A percentile compares a stretch with the other conserved stretches of the same genome.
These are phyloP conservation scores for Oncorhynchus nerka DNA, from an alignment of 2,113 vertebrate genomes.

Conservation along the genomic window DNA sequence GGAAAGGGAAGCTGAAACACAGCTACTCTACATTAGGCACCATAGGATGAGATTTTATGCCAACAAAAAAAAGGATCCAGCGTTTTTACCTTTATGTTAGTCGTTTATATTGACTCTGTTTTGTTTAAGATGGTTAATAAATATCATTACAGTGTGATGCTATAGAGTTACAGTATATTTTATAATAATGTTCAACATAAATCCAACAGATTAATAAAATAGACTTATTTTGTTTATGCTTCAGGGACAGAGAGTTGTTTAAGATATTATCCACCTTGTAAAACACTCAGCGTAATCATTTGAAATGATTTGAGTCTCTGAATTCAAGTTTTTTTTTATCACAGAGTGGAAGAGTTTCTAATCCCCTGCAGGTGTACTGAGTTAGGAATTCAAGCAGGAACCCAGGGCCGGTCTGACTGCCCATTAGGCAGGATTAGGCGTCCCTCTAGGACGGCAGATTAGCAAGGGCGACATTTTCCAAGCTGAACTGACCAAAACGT, in stretches of 20 bases:
- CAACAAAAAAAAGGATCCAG: no score
- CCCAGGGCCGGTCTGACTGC: not conserved
- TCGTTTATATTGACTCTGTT: not conserved
- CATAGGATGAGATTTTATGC: constrained; percentile 30
- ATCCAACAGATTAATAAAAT: not conserved
- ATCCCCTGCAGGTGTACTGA: constrained; percentile 80
- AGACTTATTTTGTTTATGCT: constrained; percentile 43
- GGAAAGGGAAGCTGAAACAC: constrained; percentile 56
- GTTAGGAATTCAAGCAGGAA: constrained; percentile 67
- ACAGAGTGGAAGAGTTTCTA: constrained; percentile 84
- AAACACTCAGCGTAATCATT: constrained; percentile 84
- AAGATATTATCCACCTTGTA: constrained; percentile 79
- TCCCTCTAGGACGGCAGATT: no score
- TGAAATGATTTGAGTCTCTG: constrained; percentile 82
- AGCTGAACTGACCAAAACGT: no score
- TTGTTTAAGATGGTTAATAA: no score
- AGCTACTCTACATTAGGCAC: constrained; percentile 6
- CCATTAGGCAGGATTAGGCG: no score
- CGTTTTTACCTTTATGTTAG: constrained; percentile 40
- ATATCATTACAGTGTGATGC: no score
- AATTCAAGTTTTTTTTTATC: constrained; percentile 60
- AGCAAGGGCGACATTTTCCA: no score
- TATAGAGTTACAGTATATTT: not conserved
- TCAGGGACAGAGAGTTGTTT: constrained; percentile 76
- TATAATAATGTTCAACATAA: not conserved